Evolutionary conservation across 2,888 invertebrate genomes (phyloP).

Genomic region (Aphelenchoides bicaudatus): DNA sequence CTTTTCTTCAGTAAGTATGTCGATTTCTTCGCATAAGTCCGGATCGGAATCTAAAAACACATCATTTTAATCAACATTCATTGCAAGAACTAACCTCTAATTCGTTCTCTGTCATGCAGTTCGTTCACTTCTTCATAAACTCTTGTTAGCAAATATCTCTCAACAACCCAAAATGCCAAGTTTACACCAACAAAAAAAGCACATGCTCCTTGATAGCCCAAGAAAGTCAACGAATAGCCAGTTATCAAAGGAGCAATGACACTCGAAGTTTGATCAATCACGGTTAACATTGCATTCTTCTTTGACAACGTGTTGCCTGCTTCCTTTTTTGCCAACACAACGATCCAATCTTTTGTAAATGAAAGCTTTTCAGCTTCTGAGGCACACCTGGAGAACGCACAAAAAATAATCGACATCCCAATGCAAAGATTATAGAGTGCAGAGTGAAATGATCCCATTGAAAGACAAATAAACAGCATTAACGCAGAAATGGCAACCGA

Average conservation of each 20-base stretch:
- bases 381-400: constrained; percentile 38
- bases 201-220: constrained; percentile 27
- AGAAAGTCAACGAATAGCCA: constrained; percentile 34
- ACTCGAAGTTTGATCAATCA: constrained; percentile 45
- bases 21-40: constrained; percentile 14
- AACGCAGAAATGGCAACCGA: constrained; percentile 42
- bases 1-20: constrained; percentile 2
- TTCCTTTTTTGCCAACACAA: constrained; percentile 45
- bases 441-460: background rate
- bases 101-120: constrained; percentile 13
- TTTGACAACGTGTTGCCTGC: constrained; percentile 26
- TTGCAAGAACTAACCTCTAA: constrained; percentile 13
- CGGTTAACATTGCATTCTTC: constrained; percentile 41
- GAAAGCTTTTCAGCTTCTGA: constrained; percentile 50
- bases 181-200: constrained; percentile 44
- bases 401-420: constrained; percentile 28
- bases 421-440: constrained; percentile 24
- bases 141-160: constrained; percentile 34
- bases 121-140: constrained; percentile 39
- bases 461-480: constrained; percentile 33
- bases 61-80: no score
- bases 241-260: constrained; percentile 41
- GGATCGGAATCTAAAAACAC: constrained; percentile 4
- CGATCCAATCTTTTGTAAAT: constrained; percentile 56
- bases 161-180: constrained; percentile 44